These are phyloP conservation scores for Balanococcus diminutus DNA, from an alignment of 2,888 invertebrate genomes.

Conservation along the genomic window DNA sequence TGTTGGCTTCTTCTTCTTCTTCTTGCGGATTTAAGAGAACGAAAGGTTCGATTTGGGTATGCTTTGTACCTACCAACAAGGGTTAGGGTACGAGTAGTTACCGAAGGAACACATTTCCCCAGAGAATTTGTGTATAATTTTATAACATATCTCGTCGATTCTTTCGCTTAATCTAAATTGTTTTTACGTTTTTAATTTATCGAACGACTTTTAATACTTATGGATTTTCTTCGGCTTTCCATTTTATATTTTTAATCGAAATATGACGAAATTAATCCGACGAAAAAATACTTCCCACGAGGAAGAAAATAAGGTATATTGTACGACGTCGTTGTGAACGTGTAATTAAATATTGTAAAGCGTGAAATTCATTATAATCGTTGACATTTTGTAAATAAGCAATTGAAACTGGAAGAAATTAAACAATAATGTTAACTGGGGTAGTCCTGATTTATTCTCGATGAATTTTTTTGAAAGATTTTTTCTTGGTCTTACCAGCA, in stretches of 20 bases:
- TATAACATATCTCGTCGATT: conserved; percentile 23
- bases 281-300: neutral
- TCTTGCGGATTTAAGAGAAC: neutral
- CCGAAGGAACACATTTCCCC: conserved; percentile 19
- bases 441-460: too few species aligned
- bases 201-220: neutral
- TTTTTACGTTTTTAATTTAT: conserved; percentile 22
- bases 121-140: conserved; percentile 7
- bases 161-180: neutral
- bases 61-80: neutral
- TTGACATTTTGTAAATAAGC: conserved; percentile 10
- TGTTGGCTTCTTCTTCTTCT: neutral
- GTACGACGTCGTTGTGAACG: neutral
- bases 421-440: too few species aligned
- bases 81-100: neutral
- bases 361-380: conserved; percentile 24
- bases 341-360: neutral
- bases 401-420: neutral
- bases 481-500: too few species aligned
- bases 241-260: neutral
- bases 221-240: neutral
- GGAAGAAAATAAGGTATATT: neutral
- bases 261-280: neutral
- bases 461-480: too few species aligned
- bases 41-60: conserved; percentile 12